Percentiles rank a stretch among this genome's conserved stretches.
These are phyloP conservation scores for Cylloceria caligata DNA, from an alignment of 2,888 invertebrate genomes.

Conservation along the genomic window DNA sequence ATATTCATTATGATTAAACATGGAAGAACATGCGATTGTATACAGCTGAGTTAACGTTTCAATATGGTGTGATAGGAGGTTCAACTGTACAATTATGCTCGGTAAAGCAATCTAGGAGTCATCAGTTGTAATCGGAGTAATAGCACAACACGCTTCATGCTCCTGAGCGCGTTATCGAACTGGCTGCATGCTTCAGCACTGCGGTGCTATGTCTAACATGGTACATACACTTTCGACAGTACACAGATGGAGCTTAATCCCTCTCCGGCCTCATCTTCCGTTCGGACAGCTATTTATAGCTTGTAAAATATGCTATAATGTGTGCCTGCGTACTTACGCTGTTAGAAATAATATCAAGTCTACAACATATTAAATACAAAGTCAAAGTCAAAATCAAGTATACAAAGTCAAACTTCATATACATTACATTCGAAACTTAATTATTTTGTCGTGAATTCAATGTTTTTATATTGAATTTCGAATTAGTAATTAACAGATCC, in stretches of 20 bases:
- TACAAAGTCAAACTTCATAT: too few species aligned
- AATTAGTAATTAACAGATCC: too few species aligned
- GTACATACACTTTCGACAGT: constrained; percentile 13
- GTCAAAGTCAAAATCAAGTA: too few species aligned
- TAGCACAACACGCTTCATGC: background rate
- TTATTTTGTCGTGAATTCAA: too few species aligned
- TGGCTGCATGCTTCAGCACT: constrained; percentile 16
- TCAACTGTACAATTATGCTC: background rate
- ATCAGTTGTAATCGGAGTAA: background rate
- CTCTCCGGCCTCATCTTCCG: constrained; percentile 17
- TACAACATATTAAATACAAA: too few species aligned
- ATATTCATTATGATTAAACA: too few species aligned
- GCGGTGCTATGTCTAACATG: constrained; percentile 8
- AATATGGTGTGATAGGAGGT: background rate
- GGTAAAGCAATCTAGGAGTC: constrained; percentile 4
- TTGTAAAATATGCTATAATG: background rate
- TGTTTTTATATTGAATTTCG: too few species aligned
- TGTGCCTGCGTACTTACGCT: too few species aligned
- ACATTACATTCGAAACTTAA: too few species aligned
- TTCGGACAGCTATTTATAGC: constrained; percentile 5
- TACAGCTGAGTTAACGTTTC: background rate
- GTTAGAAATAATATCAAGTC: too few species aligned
- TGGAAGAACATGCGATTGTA: too few species aligned
- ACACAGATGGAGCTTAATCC: constrained; percentile 45
- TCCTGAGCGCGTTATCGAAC: constrained; percentile 14